Percentiles rank a stretch among this genome's conserved stretches.
phyloP scores from a whole-genome alignment of 2,113 vertebrate species.

The Progne subis region DNA sequence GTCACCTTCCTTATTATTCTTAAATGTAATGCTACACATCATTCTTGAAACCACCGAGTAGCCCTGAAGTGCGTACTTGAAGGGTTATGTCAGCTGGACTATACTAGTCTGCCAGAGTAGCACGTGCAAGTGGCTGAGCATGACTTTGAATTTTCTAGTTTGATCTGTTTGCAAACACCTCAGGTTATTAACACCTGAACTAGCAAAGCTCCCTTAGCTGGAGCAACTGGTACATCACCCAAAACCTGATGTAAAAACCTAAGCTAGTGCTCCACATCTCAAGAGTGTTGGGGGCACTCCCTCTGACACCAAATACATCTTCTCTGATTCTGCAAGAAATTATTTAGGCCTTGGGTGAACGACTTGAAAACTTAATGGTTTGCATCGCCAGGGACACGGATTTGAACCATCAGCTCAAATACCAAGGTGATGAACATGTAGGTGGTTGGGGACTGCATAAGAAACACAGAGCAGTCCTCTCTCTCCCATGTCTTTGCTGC shows the following conservation, averaged over 20 bases:
- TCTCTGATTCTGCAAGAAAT: background rate
- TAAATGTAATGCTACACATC: background rate
- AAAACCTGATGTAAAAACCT: background rate
- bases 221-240: background rate
- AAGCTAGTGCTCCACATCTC: background rate
- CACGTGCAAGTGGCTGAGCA: background rate
- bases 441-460: background rate
- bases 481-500: background rate
- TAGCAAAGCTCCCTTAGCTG: background rate
- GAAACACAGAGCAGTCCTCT: background rate
- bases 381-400: fast-evolving
- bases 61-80: background rate
- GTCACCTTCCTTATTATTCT: background rate
- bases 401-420: background rate
- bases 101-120: background rate
- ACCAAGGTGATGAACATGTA: background rate
- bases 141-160: background rate
- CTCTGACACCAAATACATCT: background rate
- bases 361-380: background rate
- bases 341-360: background rate
- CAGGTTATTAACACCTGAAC: background rate
- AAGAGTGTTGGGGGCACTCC: background rate
- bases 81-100: background rate
- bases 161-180: background rate
- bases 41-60: background rate